Base-by-base conservation (phyloP, 1,140 invertebrate genomes). In the Ceratina calcarata region DNA sequence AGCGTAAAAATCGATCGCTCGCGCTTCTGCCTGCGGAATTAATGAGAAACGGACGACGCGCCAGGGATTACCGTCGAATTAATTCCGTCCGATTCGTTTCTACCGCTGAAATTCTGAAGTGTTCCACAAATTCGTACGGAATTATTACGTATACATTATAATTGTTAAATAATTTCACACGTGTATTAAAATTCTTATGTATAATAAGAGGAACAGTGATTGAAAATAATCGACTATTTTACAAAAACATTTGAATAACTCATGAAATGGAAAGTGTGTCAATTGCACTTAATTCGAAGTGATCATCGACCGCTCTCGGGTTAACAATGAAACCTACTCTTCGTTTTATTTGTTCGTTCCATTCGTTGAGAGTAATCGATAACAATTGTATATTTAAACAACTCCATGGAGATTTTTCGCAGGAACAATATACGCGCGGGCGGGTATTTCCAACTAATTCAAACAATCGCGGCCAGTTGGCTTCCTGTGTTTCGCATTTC, bases 41-140 rank as follows among this genome's bases (percentile, higher is more conserved):
- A 67, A 67, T 55, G 53, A 67, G 67, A 45, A 58, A 49, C 67
- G 18, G 18, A 32, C 67, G 67, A 24, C 53, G 24, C 67, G 24
- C 51, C 10, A 6, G 22, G 22, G 8, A 68, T 53, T 27, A 53
- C 66, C 13, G 22, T 0, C 16, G 24, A 69, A 69, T 57, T 70
- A 32, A 70, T 55, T 32, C 22, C 22, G 65, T 2, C 27, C 24
- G 67, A 55, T 57, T 27, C 49, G 66, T 27, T n/a, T 27, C 4
- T 16, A 12, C 20, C 3, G 22, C 18, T 18, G 7, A 69, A 69
- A 57, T 69, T 55, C 16, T 24, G 0, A 0, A 45, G 37, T 10
- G 37, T 45, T 45, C 7, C 37, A 10, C 37, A 10, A 10, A 0
- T 10, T 10, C 37, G 2, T 32, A 10, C 10, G 37, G 10, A 10